Base-by-base conservation (phyloP, 2,888 invertebrate species). In the Ectemnius lituratus region DNA sequence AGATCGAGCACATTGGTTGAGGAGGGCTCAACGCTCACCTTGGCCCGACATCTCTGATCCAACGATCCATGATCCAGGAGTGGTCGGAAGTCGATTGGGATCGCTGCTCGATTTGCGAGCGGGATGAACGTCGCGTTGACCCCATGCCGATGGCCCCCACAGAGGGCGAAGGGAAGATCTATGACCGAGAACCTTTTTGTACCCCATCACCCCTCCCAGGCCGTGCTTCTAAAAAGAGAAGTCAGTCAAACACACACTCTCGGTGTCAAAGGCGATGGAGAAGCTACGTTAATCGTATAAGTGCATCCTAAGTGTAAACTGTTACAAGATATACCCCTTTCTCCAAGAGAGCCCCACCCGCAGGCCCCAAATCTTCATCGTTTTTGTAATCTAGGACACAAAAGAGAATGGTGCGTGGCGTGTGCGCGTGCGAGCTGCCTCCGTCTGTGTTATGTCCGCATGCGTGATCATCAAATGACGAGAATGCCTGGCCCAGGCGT, bases 221-320 rank as follows among this genome's bases (percentile, higher is more conserved):
- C 37, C 37, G 8, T 37, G 5, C 37, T 37, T 11, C 37, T 37
- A 2, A 1, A 37, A 37, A 1, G 37, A 37, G 70, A 52, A 52
- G 52, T 52, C 52, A 37, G 37, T 37, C 37, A 6, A 37, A 37
- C 37, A 76, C 81, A 84, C 76, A 78, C 78, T 81, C 79, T 77
- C 82, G 76, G 78, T 83, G 81, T 83, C 79, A 75, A 82, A 82
- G 76, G 23, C 23, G 23, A 23, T 3, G 23, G 61, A 72, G 63
- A 75, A 80, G 77, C 71, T 78, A 83, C 81, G 76, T 84, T 87
- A 84, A 85, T 88, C 88, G 89, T 90, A 88, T 88, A 90, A 89
- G 78, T 73, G 84, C 78, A 78, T 81, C 81, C 81, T 84, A 84
- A 83, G 67, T 84, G 77, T 84, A 52, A 81, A 84, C 81, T 74